Evolutionary conservation across 2,888 invertebrate species (phyloP), one percentile per base, ranked within the genome.

Genomic region (Quadroppia sp.): DNA sequence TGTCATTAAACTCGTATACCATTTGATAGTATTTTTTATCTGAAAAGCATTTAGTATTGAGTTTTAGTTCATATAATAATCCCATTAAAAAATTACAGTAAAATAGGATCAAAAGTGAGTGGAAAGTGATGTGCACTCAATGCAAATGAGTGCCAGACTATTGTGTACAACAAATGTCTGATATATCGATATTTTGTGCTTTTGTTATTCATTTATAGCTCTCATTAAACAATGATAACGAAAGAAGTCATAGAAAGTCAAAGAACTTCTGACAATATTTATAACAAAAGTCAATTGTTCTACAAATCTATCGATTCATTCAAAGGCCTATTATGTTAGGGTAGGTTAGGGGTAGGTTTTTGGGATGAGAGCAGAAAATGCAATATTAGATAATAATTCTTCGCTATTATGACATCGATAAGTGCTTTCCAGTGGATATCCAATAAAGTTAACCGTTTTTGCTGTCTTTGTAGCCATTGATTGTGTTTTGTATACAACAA

Each of bases 171-270:
- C 36, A 32, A 64, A 20, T 64, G 20, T 20, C n/a, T 36, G 28
- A 56, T 23, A 64, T 64, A 64, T 64, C 30, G 61, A 64, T n/a
- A 64, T 64, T 64, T 64, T 20, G 6, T 20, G 25, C 13, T 53
- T 64, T 59, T 59, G 30, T 32, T 36, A 32, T n/a, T 32, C n/a
- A 2, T 40, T 69, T 69, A 69, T 69, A 40, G 25, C 69, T 23
- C 69, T 69, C 69, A 69, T 69, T 69, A 69, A 69, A 69, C 69
- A 69, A 69, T 69, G 69, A 69, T 64, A 64, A 64, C 64, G 64
- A 64, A 64, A 36, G 9, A 9, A 36, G 36, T 36, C 9, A 9
- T 36, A 36, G 9, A n/a, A n/a, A n/a, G n/a, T n/a, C n/a, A n/a
- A n/a, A n/a, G 61, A 28, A 64, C 36, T 64, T 40, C 20, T 64